Percentiles rank a stretch among this genome's conserved stretches.
These are phyloP conservation scores for Oryzias sinensis DNA, from an alignment of 2,797 vertebrate genomes.

Conservation along the genomic window DNA sequence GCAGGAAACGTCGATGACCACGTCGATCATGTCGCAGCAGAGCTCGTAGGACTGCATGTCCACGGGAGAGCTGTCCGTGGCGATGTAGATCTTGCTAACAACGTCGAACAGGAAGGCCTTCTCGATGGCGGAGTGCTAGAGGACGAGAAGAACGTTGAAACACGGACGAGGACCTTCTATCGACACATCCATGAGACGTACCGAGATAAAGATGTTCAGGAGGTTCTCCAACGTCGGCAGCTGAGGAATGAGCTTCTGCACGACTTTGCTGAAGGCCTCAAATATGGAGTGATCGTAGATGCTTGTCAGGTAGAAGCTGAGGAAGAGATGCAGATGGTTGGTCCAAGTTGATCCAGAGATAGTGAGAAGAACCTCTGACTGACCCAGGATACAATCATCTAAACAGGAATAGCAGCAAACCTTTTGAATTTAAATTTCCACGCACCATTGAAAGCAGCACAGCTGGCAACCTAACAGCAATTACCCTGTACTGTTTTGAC, in stretches of 20 bases:
- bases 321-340: slow-evolving; percentile 23
- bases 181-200: slow-evolving; percentile 55
- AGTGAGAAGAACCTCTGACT: slow-evolving; percentile 43
- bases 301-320: slow-evolving; percentile 98
- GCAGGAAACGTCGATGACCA: slow-evolving; percentile 98
- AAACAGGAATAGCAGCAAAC: no score
- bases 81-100: slow-evolving; percentile 99
- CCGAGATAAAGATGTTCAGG: slow-evolving; percentile 99
- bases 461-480: no score
- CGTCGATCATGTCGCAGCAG: slow-evolving; percentile 99
- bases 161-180: no score
- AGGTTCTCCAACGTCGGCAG: slow-evolving; percentile 98
- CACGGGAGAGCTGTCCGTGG: slow-evolving; percentile 98
- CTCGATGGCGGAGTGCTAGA: slow-evolving; percentile 98
- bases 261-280: slow-evolving; percentile 99
- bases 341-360: no score
- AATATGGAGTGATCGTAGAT: slow-evolving; percentile 99
- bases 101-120: slow-evolving; percentile 99
- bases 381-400: not conserved
- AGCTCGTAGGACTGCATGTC: slow-evolving; percentile 99
- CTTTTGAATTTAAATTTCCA: no score
- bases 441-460: no score
- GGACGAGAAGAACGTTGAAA: not conserved
- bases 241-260: slow-evolving; percentile 98
- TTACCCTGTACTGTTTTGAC: no score